A percentile compares a stretch with the other conserved stretches of the same genome.
Evolutionary conservation across 2,113 vertebrate genomes (phyloP).

Genomic region (Rhinopomastus cyanomelas): DNA sequence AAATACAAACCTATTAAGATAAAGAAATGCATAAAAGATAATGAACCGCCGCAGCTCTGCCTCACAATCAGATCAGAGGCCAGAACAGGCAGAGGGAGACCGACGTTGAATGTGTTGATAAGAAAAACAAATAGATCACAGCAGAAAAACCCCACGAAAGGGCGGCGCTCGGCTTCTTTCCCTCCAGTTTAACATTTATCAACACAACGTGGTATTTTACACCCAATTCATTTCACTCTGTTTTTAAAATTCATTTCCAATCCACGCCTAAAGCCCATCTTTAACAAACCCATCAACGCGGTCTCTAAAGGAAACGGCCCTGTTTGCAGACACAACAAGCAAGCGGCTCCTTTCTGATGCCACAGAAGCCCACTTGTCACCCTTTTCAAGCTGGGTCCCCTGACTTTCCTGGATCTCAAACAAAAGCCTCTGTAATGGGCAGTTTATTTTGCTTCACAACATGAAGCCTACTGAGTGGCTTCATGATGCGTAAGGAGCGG

Average conservation of each 20-base stretch:
- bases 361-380: neutral
- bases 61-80: neutral
- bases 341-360: neutral
- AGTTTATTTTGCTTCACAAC: neutral
- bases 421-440: neutral
- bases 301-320: neutral
- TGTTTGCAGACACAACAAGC: neutral
- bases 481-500: slow-evolving; percentile 17
- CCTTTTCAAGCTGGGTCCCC: neutral
- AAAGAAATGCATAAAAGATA: neutral
- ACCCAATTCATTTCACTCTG: neutral
- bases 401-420: neutral
- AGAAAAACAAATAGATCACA: neutral
- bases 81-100: neutral
- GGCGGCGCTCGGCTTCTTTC: neutral
- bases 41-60: neutral
- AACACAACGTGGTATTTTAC: neutral
- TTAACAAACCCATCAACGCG: neutral
- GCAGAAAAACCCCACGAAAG: neutral
- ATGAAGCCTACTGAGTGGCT: neutral
- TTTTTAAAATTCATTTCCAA: neutral
- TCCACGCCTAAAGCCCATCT: neutral
- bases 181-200: neutral
- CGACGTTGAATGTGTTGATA: neutral
- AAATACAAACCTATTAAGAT: neutral